A percentile compares a stretch with the other conserved stretches of the same genome.
Evolutionary conservation across 2,888 invertebrate species (phyloP).

Genomic region (Clunio marinus): DNA sequence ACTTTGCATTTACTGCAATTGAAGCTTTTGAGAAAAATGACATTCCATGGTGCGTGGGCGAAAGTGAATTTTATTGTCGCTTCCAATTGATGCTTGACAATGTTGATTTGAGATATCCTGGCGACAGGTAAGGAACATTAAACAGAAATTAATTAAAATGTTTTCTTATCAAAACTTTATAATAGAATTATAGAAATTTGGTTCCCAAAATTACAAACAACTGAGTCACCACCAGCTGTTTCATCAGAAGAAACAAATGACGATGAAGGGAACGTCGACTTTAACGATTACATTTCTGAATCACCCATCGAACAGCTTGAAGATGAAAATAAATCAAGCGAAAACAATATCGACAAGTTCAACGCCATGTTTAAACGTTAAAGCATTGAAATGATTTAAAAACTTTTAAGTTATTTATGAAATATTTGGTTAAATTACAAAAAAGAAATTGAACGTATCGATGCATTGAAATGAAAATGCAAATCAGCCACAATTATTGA

Average conservation of each 20-base stretch:
- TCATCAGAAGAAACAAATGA: not conserved
- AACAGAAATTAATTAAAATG: not conserved
- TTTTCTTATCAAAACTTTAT: not conserved
- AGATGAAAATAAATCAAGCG: not conserved
- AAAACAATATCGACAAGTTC: not conserved
- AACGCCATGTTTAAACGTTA: not conserved
- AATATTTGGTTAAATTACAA: not conserved
- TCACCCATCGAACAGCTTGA: too few relatives aligned
- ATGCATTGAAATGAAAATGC: not conserved
- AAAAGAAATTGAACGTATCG: not conserved
- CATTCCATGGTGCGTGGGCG: conserved; percentile 29
- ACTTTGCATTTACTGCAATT: conserved; percentile 25
- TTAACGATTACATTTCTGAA: conserved; percentile 23
- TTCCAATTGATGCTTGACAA: conserved; percentile 15
- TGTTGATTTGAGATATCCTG: conserved; percentile 10
- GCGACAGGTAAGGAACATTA: not conserved
- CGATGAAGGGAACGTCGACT: not conserved
- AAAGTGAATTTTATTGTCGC: conserved; percentile 18
- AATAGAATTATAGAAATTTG: not conserved
- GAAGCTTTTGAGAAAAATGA: conserved; percentile 16
- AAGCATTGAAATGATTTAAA: not conserved
- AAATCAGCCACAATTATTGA: conserved; percentile 8
- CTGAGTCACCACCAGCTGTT: not conserved
- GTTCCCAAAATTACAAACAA: conserved; percentile 17
- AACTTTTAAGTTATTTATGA: not conserved